Evolutionary conservation across 2,113 vertebrate species (phyloP), one percentile per base, ranked within the genome.

Genomic region (Smithornis capensis): DNA sequence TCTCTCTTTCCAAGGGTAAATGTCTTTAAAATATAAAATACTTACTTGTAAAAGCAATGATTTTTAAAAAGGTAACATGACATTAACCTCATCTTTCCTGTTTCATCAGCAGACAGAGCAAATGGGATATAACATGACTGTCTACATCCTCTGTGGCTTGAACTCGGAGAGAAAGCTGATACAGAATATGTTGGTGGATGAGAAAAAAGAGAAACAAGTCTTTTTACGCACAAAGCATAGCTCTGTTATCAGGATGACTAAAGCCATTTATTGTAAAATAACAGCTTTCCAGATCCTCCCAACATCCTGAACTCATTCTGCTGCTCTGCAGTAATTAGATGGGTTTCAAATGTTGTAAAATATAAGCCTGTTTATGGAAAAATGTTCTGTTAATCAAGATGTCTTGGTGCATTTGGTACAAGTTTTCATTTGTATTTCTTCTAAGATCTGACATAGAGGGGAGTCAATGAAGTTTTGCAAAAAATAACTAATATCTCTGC

Each of bases 241-340:
- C 55, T 79, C 81, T 89, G 47, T 79, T 94, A 96, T 84, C 69
- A 79, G 77, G 23, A 37, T 87, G 65, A 92, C 84, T 96, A 87
- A 89, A 94, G 65, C 17, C 38, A 91, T 91, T 95, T 95, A 82
- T 53, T 45, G 62, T 75, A 84, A 79, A 94, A 84, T n/a, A 95
- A 71, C 57, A 91, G 57, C 53, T n/a, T 95, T 87, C 91, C 96
- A 91, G 83, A 92, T 82, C 65, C 57, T 87, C 87, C 85, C 81
- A 68, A 83, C 37, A 89, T 96, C 95, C 91, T 94, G 87, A 94
- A 78, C 22, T 73, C 57, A 87, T 90, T 89, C 62, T 87, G 57
- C 83, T 84, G 25, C 42, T 95, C 78, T 83, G 78, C 35, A 18
- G 57, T 91, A 91, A 95, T 96, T 92, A 93, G 53, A 89, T n/a